Conservation (phyloP, 2,797 vertebrate species). For the Sebastes taczanowskii region DNA sequence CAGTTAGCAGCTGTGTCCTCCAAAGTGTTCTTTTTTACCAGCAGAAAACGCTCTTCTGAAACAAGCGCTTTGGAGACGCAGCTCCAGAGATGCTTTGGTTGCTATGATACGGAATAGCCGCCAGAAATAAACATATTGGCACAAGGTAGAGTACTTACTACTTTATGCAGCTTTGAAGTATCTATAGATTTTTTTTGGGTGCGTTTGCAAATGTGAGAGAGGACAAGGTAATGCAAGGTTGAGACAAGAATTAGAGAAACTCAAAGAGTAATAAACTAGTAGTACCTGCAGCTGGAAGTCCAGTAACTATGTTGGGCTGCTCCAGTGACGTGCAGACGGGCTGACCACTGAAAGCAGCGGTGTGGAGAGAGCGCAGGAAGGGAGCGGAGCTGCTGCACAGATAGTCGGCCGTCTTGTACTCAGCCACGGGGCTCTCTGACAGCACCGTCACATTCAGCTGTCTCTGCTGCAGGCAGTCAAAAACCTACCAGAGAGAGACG, state of each 20-base stretch:
- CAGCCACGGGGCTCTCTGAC: slow-evolving; percentile 87
- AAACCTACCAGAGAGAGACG: slow-evolving; percentile 81
- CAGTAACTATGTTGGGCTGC: slow-evolving; percentile 92
- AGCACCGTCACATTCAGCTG: slow-evolving; percentile 87
- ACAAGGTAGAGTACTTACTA: no score
- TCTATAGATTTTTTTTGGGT: neutral
- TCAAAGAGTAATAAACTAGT: neutral
- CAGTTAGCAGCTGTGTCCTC: neutral
- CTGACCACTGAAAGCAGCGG: slow-evolving; percentile 72
- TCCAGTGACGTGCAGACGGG: slow-evolving; percentile 86
- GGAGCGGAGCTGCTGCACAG: slow-evolving; percentile 81
- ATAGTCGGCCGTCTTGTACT: slow-evolving; percentile 90
- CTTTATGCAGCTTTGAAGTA: neutral
- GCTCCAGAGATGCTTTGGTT: no score
- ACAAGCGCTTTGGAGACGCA: no score
- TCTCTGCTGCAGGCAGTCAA: slow-evolving; percentile 83
- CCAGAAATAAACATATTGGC: no score
- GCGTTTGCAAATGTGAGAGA: neutral
- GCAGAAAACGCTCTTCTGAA: no score
- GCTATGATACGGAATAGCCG: no score
- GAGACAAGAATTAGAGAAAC: neutral
- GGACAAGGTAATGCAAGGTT: neutral
- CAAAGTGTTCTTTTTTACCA: no score
- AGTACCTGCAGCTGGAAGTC: slow-evolving; percentile 92
- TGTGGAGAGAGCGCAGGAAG: slow-evolving; percentile 91